phyloP scores from a whole-genome alignment of 35 echinoderm and acorn worm genomes.

The Apostichopus parvimensis region DNA sequence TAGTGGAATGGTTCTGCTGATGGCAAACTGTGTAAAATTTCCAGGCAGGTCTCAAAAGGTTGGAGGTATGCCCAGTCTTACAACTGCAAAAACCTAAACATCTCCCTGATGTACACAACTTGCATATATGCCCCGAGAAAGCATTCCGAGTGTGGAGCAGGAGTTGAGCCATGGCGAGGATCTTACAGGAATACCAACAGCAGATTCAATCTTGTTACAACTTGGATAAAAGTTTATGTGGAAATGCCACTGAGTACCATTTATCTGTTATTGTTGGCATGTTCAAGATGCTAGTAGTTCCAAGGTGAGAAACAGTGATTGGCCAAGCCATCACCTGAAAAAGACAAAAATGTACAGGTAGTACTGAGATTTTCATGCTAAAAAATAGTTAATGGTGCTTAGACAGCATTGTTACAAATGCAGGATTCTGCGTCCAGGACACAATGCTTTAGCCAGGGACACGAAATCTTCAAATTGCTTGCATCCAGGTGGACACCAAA shows the following conservation, averaged over 20 bases:
- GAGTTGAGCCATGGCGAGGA: constrained; percentile 12
- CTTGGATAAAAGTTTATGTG: neutral
- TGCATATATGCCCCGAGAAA: constrained; percentile 2
- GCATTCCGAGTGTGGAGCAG: constrained; percentile 27
- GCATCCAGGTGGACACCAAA: too few relatives aligned
- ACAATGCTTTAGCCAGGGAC: too few relatives aligned
- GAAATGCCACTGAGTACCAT: neutral
- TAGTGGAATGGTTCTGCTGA: neutral
- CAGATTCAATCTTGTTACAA: constrained; percentile 22
- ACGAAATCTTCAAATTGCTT: too few relatives aligned
- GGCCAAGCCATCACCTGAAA: constrained; percentile 10
- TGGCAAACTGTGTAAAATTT: constrained; percentile 31
- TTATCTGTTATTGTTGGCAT: neutral
- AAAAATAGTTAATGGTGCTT: too few relatives aligned
- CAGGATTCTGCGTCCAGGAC: too few relatives aligned
- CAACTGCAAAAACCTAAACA: constrained; percentile 15
- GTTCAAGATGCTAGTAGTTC: neutral
- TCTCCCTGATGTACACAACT: constrained; percentile 44
- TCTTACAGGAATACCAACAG: constrained; percentile 24
- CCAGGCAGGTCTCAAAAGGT: constrained; percentile 33
- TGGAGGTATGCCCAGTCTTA: neutral
- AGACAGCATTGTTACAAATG: too few relatives aligned
- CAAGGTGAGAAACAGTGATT: neutral
- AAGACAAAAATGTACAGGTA: neutral
- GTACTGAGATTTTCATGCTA: too few relatives aligned